Evolutionary conservation across 2,888 invertebrate species (phyloP).

Genomic region (Trachelus iudaicus): DNA sequence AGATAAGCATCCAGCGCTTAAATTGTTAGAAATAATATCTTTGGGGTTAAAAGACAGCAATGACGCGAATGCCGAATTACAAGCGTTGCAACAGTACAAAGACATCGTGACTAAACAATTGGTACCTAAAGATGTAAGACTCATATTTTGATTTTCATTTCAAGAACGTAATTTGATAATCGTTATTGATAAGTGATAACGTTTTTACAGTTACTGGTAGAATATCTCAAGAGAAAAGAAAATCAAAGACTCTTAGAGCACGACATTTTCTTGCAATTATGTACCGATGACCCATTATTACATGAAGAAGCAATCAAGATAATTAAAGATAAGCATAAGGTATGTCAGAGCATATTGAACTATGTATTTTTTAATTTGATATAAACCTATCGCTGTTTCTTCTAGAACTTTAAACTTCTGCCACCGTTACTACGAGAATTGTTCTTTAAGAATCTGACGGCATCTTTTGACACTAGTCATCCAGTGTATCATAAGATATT

Average conservation of each 20-base stretch:
- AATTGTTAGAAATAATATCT: slow-evolving; percentile 39
- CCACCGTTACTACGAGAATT: slow-evolving; percentile 52
- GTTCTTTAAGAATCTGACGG: slow-evolving; percentile 57
- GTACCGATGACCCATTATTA: slow-evolving; percentile 39
- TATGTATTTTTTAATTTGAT: background rate
- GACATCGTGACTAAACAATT: slow-evolving; percentile 43
- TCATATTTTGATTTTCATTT: slow-evolving; percentile 9
- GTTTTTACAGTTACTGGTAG: slow-evolving; percentile 39
- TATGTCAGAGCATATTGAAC: slow-evolving; percentile 21
- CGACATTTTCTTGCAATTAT: slow-evolving; percentile 50
- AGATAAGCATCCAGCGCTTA: slow-evolving; percentile 45
- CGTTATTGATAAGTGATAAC: slow-evolving; percentile 7
- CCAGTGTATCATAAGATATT: slow-evolving; percentile 53
- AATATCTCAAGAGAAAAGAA: slow-evolving; percentile 43
- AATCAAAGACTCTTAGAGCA: slow-evolving; percentile 42
- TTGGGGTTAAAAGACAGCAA: slow-evolving; percentile 33
- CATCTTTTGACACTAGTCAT: slow-evolving; percentile 52
- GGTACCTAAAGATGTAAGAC: slow-evolving; percentile 41
- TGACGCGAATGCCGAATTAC: slow-evolving; percentile 32
- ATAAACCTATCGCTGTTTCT: slow-evolving; percentile 6
- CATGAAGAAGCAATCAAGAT: slow-evolving; percentile 50
- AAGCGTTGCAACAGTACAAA: slow-evolving; percentile 50
- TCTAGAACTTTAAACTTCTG: slow-evolving; percentile 44
- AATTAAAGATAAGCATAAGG: slow-evolving; percentile 50
- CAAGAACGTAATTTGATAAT: slow-evolving; percentile 9